Percentiles rank a stretch among this genome's conserved stretches.
These are phyloP conservation scores for Phalloptychus januarius DNA, from an alignment of 2,797 vertebrate genomes.

Conservation along the genomic window DNA sequence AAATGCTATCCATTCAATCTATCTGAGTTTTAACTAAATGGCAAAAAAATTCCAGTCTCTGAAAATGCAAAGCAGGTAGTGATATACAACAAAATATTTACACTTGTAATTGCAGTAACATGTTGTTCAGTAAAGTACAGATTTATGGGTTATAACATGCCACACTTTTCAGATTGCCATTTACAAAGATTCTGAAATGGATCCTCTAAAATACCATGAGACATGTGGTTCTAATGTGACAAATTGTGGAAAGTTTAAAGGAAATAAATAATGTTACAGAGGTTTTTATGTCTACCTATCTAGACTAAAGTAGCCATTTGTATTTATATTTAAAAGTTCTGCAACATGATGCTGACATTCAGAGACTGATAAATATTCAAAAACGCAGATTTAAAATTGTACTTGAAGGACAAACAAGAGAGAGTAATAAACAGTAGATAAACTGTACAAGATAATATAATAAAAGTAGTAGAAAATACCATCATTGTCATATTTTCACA, in stretches of 20 bases:
- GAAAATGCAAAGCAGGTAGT: neutral
- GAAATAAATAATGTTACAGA: neutral
- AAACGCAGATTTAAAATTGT: neutral
- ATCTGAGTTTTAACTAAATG: no score
- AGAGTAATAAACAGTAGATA: neutral
- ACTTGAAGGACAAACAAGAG: neutral
- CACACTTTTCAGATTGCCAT: neutral
- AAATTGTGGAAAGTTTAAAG: neutral
- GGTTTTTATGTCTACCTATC: neutral
- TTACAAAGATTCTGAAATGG: neutral
- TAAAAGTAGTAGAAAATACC: neutral
- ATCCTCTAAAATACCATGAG: neutral
- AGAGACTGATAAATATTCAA: neutral
- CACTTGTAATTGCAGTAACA: neutral
- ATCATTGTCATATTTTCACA: neutral
- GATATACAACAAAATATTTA: neutral
- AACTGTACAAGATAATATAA: neutral
- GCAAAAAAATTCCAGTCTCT: no score
- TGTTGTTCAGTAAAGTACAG: neutral
- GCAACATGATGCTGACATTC: neutral
- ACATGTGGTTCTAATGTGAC: neutral
- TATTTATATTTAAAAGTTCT: neutral
- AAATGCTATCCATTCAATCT: neutral
- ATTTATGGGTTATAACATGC: neutral
- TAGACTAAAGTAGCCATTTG: neutral